Conservation (phyloP, 2,113 vertebrate genomes). For the Haemorhous mexicanus region DNA sequence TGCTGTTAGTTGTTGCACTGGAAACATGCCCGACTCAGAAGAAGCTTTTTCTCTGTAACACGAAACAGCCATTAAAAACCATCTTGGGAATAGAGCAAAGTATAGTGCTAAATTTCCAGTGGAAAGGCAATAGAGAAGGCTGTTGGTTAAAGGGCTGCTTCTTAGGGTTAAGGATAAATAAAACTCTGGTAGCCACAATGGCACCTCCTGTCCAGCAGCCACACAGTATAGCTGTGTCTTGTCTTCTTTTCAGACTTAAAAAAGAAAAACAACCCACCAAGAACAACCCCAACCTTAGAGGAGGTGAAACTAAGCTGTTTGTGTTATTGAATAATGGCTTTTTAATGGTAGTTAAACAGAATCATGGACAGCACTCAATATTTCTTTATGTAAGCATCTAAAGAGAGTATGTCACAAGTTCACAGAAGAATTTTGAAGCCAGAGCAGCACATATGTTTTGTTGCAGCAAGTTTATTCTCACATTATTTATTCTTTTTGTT, state of each 20-base stretch:
- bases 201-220: constrained; percentile 50
- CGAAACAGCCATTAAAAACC: constrained; percentile 59
- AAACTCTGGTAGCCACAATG: constrained; percentile 62
- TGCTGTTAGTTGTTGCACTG: constrained; percentile 25
- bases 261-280: constrained; percentile 36
- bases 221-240: constrained; percentile 61
- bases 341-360: constrained; percentile 54
- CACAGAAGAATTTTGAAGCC: neutral
- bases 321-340: constrained; percentile 53
- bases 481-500: constrained; percentile 1
- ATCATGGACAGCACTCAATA: constrained; percentile 37
- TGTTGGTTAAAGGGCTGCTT: constrained; percentile 48
- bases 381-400: constrained; percentile 25
- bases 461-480: neutral
- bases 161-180: constrained; percentile 58
- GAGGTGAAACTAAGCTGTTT: constrained; percentile 43
- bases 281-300: constrained; percentile 1
- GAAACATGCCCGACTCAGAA: constrained; percentile 43
- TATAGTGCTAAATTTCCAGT: constrained; percentile 57
- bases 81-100: constrained; percentile 53
- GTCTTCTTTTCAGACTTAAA: constrained; percentile 48
- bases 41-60: constrained; percentile 46
- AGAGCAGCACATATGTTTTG: neutral
- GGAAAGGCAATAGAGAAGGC: constrained; percentile 48
- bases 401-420: neutral